Percentiles rank a stretch among this genome's conserved stretches.
Evolutionary conservation across 2,888 invertebrate genomes (phyloP).

Genomic region (Elmis aenea): DNA sequence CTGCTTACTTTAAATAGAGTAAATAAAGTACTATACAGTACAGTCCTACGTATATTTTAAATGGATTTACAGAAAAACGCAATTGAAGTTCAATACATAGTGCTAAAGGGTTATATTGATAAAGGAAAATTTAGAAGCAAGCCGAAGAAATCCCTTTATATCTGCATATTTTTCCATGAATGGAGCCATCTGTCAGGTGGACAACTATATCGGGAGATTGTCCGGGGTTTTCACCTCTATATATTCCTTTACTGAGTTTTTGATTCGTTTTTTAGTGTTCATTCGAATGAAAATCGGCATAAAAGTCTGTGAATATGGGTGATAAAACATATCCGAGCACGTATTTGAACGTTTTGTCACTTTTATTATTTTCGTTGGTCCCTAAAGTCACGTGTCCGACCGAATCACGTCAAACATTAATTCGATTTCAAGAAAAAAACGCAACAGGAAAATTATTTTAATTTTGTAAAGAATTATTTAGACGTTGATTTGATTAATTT

Average conservation of each 20-base stretch:
- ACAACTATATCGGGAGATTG: constrained; percentile 25
- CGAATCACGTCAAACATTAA: no score
- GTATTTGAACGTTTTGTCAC: constrained; percentile 28
- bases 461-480: no score
- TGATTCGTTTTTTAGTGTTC: constrained; percentile 41
- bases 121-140: constrained; percentile 16
- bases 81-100: no score
- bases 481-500: no score
- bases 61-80: no score
- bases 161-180: constrained; percentile 26
- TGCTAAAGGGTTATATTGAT: no score
- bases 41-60: no score
- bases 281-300: constrained; percentile 42
- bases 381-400: neutral
- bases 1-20: no score
- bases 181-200: constrained; percentile 27
- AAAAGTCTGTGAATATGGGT: constrained; percentile 39
- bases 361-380: constrained; percentile 27
- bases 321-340: constrained; percentile 37
- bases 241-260: constrained; percentile 34
- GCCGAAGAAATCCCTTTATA: no score
- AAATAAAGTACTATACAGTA: no score
- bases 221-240: constrained; percentile 31
- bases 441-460: neutral
- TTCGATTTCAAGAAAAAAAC: neutral